Base-by-base conservation (phyloP, 2,888 invertebrate species). In the Limenitis camilla region DNA sequence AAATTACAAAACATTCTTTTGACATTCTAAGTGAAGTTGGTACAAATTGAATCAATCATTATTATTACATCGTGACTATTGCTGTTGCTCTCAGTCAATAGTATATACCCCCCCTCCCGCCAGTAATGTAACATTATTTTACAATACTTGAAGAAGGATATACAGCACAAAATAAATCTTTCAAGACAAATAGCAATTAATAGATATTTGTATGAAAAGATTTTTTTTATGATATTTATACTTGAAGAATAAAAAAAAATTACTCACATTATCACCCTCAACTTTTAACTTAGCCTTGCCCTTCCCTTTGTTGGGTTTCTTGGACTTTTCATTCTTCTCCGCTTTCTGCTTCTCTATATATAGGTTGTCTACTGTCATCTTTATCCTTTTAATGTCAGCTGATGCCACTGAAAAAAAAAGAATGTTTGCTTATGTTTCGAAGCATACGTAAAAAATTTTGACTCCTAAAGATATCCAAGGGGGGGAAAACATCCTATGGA, bases 301-400 rank as follows among this genome's bases (percentile, higher is more conserved):
- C 74, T 95, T 95, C 61, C 92, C 92, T 76, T 95, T 95, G 49
- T 90, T 90, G 33, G 89, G 89, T 79, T 95, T 95, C 87, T 94
- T 95, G 49, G 89, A 72, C 70, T 92, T 94, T 52, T 94, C 93
- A 27, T 91, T 92, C 74, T 96, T 96, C 74, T 96, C 96, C 56
- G 93, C 86, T 86, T 96, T 96, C 63, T 92, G 90, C 76, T 97
- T 97, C 80, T 97, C 97, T 71, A 94, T 91, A 73, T 93, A 93
- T 65, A 97, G 84, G 78, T 92, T 94, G 81, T 96, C 96, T 61
- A 97, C 87, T 52, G 92, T 90, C 67, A 93, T 90, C 81, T 95
- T 96, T 70, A 97, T 90, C 89, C 94, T 95, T 73, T 94, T 96
- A 65, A 97, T 90, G 72, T 95, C 93, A 48, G 89, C 88, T 19